Conservation (phyloP, 2,113 vertebrate species). For the Nyctibius bracteatus region DNA sequence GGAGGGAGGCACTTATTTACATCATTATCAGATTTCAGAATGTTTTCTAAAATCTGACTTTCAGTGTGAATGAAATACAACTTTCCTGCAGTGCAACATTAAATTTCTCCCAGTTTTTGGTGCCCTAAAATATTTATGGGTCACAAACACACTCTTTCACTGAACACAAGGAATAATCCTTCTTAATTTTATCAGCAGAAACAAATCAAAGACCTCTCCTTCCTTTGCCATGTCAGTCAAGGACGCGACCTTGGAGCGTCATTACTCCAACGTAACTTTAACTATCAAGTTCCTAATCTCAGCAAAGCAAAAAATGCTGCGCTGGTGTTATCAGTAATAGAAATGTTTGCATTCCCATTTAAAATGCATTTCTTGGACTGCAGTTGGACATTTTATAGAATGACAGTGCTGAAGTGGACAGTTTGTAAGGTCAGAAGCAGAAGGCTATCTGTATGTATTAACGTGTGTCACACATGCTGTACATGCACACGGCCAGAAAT, state of each 20-base stretch:
- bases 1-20: not conserved
- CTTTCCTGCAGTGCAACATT: not conserved
- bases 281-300: constrained; percentile 43
- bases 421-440: constrained; percentile 64
- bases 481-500: not conserved
- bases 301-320: constrained; percentile 59
- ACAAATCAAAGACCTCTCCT: not conserved
- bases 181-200: constrained; percentile 29
- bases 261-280: constrained; percentile 51
- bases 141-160: not conserved
- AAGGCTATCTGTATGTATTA: constrained; percentile 46
- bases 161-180: not conserved
- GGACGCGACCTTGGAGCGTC: constrained; percentile 38
- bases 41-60: not conserved
- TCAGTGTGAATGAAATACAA: not conserved
- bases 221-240: constrained; percentile 11
- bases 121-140: not conserved
- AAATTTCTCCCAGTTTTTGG: not conserved
- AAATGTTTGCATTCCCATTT: constrained; percentile 67
- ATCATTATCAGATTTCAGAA: not conserved
- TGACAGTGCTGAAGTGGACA: constrained; percentile 65
- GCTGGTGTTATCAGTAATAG: constrained; percentile 63
- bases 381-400: constrained; percentile 46
- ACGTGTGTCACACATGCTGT: not conserved
- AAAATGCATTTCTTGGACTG: constrained; percentile 65